phyloP scores from a whole-genome alignment of 2,888 invertebrate genomes.

The Drosophila monieri region DNA sequence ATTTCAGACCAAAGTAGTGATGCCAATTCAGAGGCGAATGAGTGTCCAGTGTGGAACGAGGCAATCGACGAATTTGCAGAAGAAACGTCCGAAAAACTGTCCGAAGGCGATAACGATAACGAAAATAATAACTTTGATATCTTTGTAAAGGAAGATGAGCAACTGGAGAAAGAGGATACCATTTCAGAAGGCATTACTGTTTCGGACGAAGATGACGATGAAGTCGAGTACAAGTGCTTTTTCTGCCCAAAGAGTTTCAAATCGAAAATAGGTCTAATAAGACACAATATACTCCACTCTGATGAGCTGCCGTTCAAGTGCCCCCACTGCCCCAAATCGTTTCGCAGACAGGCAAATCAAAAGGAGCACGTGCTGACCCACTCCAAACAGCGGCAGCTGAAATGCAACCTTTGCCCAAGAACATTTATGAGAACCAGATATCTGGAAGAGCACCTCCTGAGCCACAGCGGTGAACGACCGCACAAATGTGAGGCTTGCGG shows the following conservation, averaged over 20 bases:
- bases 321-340: not conserved
- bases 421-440: not conserved
- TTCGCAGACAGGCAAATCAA: not conserved
- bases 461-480: not conserved
- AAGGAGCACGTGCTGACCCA: not conserved
- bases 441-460: not conserved
- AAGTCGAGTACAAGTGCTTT: not conserved
- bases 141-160: not conserved
- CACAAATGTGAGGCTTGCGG: not conserved
- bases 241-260: not conserved
- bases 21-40: not conserved
- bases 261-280: not conserved
- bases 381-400: not conserved
- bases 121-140: not conserved
- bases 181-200: not conserved
- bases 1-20: not conserved
- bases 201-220: not conserved
- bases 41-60: not conserved
- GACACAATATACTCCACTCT: not conserved
- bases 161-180: not conserved
- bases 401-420: not conserved
- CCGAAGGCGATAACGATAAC: not conserved
- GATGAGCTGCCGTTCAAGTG: not conserved
- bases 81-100: not conserved
- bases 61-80: not conserved